A percentile compares a stretch with the other conserved stretches of the same genome.
Conservation (phyloP, 2,113 vertebrate genomes). For the Lophochroa leadbeateri region DNA sequence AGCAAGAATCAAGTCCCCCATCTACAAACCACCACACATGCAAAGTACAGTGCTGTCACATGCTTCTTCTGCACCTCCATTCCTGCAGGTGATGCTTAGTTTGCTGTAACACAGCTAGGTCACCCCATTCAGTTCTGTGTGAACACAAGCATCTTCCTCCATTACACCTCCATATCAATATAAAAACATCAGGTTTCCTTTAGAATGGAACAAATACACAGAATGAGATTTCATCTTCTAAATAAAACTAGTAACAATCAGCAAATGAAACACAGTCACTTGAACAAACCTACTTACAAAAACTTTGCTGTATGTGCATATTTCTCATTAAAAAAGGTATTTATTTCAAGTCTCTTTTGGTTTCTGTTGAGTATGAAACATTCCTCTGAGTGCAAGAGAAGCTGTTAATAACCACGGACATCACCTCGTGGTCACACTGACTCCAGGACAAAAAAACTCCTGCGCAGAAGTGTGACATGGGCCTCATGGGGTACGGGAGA, state of each 20-base stretch:
- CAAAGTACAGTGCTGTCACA: not conserved
- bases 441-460: not conserved
- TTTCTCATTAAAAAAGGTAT: not conserved
- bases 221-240: not conserved
- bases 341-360: not conserved
- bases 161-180: not conserved
- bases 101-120: not conserved
- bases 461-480: fast-evolving
- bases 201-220: not conserved
- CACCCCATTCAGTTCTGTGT: not conserved
- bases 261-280: not conserved
- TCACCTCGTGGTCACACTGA: fast-evolving
- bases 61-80: not conserved
- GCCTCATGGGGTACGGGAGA: not conserved
- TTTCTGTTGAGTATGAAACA: not conserved
- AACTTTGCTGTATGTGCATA: not conserved
- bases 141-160: not conserved
- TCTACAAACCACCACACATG: not conserved
- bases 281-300: not conserved
- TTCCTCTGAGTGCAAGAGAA: not conserved
- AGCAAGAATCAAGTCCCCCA: not conserved
- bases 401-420: not conserved
- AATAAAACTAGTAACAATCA: not conserved
- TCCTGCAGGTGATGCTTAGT: fast-evolving
- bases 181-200: not conserved